Evolutionary conservation across 2,113 vertebrate species (phyloP), one percentile per base, ranked within the genome.

Genomic region (Mesitornis unicolor): DNA sequence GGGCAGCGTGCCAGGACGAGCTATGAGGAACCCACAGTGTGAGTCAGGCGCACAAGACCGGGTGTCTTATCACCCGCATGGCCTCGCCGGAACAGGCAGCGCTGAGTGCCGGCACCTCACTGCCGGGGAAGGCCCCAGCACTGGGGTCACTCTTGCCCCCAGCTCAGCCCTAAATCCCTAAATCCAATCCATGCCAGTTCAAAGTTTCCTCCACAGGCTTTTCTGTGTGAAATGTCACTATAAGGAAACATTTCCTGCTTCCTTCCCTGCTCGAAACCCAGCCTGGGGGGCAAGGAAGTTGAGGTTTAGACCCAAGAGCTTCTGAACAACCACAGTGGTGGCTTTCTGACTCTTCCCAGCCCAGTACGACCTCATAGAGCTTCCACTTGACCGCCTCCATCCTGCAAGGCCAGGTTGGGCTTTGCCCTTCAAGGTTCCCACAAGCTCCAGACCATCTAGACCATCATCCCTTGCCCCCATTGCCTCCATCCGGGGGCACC

Each of bases 251-350:
- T 16, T 86, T 61, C 21, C 81, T 70, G 14, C 81, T 57, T 28
- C 13, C 0, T 38, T 45, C 35, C 35, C 47, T 11, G 35, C 47
- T 59, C 12, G 1, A 56, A 86, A 25, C 15, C 15, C 64, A 38
- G 20, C 22, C 68, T 4, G 33, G 2, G 64, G 31, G 11, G 24
- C 12, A 24, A 24, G 35, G 11, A 42, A 69, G 14, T 6, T 2
- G 1, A 8, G 5, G 11, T 13, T 74, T 11, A 19, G 16, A 16
- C 13, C 50, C 22, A 8, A n/a, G 31, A 53, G 43, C 26, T 73
- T 38, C 45, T 9, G 15, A 60, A 29, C 14, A 31, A 1, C 7
- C 13, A 1, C 1, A 1, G n/a, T 0, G 0, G 7, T 40, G 40
- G 1, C 11, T 63, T 67, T 17, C 38, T 21, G 29, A 33, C 42